Base-by-base conservation (phyloP, 2,113 vertebrate genomes). In the Ptyas mucosa region DNA sequence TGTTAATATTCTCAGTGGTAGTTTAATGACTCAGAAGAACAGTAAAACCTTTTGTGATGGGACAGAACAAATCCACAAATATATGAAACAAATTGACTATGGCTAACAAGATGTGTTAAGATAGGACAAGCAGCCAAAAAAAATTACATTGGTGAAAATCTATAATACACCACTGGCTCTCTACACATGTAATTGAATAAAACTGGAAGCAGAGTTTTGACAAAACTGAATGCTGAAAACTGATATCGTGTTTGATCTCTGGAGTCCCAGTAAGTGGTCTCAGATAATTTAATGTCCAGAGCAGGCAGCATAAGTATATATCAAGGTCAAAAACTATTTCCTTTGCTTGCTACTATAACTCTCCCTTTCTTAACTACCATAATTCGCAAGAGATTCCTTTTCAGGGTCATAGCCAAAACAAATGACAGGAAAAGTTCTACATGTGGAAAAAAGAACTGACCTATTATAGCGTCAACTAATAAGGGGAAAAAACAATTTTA, bases 61-160 rank as follows among this genome's bases (percentile, higher is more conserved):
- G 90, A 61, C 90, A 95, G 81, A 93, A 90, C 93, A 95, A 92
- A 93, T 94, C 87, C 92, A 94, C 92, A 97, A 94, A 96, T 96
- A 91, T 39, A 58, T 46, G 96, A 95, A 95, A 88, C 85, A 92
- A 92, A 93, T 97, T 94, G 94, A 95, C 61, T 87, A 93, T 53
- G 93, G 94, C 96, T 95, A 97, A 93, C 93, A 96, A 97, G 94
- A 94, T 96, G 95, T 95, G 93, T 90, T 88, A 57, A 94, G 95
- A 95, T 49, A 96, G 93, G 96, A 95, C 93, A 95, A 93, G 93
- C 92, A 91, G 88, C 95, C 61, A 64, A 86, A 93, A 87, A 93
- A 89, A 21, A 0, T 46, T 91, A 24, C 21, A 46, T 93, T 91
- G 92, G n/a, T 93, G 87, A 81, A 91, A 94, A 90, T 94, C 91